phyloP scores from a whole-genome alignment of 2,113 vertebrate genomes.

The Hippocampus zosterae region DNA sequence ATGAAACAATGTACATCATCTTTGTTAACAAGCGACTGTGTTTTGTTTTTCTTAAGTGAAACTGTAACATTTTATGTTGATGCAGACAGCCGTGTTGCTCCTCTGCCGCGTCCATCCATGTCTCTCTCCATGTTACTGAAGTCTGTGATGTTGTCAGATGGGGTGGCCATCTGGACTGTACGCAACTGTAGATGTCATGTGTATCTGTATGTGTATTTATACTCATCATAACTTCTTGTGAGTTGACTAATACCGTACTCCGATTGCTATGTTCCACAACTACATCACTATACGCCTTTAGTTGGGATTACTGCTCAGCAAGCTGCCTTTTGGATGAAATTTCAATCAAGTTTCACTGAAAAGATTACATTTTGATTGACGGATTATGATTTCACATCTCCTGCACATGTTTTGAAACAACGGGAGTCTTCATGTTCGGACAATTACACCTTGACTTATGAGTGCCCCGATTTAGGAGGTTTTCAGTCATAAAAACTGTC shows the following conservation, averaged over 20 bases:
- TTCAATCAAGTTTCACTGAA: conserved; percentile 3
- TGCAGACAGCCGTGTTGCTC: conserved; percentile 19
- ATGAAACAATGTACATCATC: not conserved
- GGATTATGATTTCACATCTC: not conserved
- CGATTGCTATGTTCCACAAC: conserved; percentile 14
- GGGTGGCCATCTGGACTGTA: conserved; percentile 38
- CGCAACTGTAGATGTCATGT: not conserved
- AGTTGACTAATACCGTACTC: conserved; percentile 7
- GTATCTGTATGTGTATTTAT: not conserved
- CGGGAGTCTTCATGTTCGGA: not conserved
- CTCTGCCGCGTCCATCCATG: conserved; percentile 21
- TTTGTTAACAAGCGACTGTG: not conserved
- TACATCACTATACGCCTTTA: conserved; percentile 3
- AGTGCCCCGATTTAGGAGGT: too few species aligned
- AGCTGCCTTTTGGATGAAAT: conserved; percentile 12
- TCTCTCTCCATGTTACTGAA: conserved; percentile 71
- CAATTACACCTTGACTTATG: not conserved
- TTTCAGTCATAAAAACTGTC: too few species aligned
- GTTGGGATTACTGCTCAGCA: conserved; percentile 22
- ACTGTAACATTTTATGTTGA: not conserved
- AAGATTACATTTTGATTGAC: conserved; percentile 2
- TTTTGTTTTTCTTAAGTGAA: not conserved
- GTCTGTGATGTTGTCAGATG: conserved; percentile 17
- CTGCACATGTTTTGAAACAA: not conserved
- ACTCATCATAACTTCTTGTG: conserved; percentile 10